Base-by-base conservation (phyloP, 2,888 invertebrate genomes). In the Dicyrtomina minuta region DNA sequence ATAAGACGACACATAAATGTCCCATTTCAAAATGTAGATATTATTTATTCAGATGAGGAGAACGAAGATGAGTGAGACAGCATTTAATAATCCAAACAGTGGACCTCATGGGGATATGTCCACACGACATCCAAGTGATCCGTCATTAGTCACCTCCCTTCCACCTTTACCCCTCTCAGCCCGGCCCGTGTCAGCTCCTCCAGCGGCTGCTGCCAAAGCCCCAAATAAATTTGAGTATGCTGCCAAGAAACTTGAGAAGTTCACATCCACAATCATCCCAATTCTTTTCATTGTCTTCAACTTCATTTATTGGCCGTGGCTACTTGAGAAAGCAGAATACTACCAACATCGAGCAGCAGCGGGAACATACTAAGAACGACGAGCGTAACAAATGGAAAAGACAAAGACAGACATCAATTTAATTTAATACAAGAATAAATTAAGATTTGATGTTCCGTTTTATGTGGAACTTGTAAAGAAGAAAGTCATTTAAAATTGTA, bases 291-390 rank as follows among this genome's bases (percentile, higher is more conserved):
- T 78, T 27, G 67, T 75, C 13, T 78, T 78, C 59, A 76, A 78
- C 64, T 76, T 77, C 55, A 75, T 78, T 26, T 78, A 78, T 51
- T 78, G 78, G 78, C 78, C 78, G 1, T 78, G 78, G 78, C 66
- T 78, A 8, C 72, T 78, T 22, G 70, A 72, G 43, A 68, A 70
- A 59, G 74, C 78, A 3, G 70, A 74, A 39, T 77, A 78, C 55
- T 74, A 75, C 46, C 53, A 73, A 53, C 68, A 72, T 22, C 61
- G 70, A 15, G 68, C 13, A 2, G 71, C 73, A 6, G 74, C 71
- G 6, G 72, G 75, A 22, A 72, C 70, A 44, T 68, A 72, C 44
- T 71, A 72, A 8, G 24, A 24, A 13, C 6, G 5, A 13, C 1
- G 5, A 20, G 24, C 22, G 22, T 22, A 24, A 53, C 24, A 46